Evolutionary conservation across 2,888 invertebrate genomes (phyloP), one percentile per base, ranked within the genome.

Genomic region (Pantelozetes paolii): DNA sequence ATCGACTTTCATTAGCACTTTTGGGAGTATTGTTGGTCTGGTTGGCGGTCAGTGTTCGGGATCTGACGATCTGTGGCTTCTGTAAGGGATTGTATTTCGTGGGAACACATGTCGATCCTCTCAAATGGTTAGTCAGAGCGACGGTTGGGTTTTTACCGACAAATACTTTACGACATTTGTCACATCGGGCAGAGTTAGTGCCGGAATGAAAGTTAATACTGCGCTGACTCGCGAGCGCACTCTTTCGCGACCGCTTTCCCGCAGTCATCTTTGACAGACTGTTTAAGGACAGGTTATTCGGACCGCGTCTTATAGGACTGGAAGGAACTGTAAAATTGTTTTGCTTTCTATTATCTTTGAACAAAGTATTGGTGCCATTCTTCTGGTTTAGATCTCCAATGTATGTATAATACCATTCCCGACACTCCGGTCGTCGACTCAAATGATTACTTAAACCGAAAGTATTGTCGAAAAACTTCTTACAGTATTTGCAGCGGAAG

Each of bases 111-210:
- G 69, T 71, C 9, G 54, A 50, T 11, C 71, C 71, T n/a, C 71
- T n/a, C 71, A 71, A 57, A 36, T 74, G 74, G 30, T 74, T 74
- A 26, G 59, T 71, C 30, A 62, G 62, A 1, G 74, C 74, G 11
- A 74, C 74, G 18, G 28, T 32, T 5, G 74, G 74, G 59, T 71
- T 64, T 32, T 74, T 74, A 8, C 74, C 74, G 11, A 71, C 71
- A 40, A 74, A 74, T 30, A 71, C 45, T 48, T 74, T 74, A n/a
- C 36, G 42, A 71, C 71, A 71, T 59, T 30, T 6, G 9, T 59
- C 15, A 71, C 71, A 74, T 18, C 48, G 71, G 20, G 71, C 57
- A 26, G 59, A 72, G 26, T 72, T 57, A 1, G 62, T 64, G 28
- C 48, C 15, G 8, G 48, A 5, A 57, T 57, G 28, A 57, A 6